phyloP scores from a whole-genome alignment of 2,888 invertebrate species.

The Orthosia cruda region DNA sequence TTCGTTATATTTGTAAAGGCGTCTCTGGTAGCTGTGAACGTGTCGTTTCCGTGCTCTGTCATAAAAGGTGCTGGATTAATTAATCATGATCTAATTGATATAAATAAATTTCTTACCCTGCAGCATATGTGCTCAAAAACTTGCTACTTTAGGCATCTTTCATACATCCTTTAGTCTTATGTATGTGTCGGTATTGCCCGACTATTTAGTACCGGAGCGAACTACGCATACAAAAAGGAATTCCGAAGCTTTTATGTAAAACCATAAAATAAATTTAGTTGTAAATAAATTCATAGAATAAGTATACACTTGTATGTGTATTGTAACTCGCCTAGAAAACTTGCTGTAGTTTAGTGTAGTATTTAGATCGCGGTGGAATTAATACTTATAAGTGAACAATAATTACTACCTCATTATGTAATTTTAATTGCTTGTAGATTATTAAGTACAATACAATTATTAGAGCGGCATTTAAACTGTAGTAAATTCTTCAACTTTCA shows the following conservation, averaged over 20 bases:
- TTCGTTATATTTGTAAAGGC: neutral
- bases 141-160: neutral
- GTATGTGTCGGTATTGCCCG: neutral
- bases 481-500: neutral
- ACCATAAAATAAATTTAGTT: slow-evolving; percentile 4
- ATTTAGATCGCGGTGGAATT: slow-evolving; percentile 9
- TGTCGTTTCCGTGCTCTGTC: neutral
- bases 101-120: neutral
- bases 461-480: neutral
- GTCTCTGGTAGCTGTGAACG: neutral
- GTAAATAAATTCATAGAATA: slow-evolving; percentile 11
- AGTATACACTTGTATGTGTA: neutral
- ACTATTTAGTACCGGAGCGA: neutral
- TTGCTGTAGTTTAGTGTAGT: slow-evolving; percentile 17
- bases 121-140: neutral
- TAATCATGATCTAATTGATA: neutral
- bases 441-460: slow-evolving; percentile 21
- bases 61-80: neutral
- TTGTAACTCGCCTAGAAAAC: slow-evolving; percentile 7
- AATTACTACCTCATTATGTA: slow-evolving; percentile 47
- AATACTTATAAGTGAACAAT: slow-evolving; percentile 35
- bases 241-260: neutral
- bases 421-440: slow-evolving; percentile 24
- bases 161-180: neutral
- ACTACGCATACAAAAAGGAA: neutral